Conservation (phyloP, 2,113 vertebrate species). For the Prochilodus magdalenae region DNA sequence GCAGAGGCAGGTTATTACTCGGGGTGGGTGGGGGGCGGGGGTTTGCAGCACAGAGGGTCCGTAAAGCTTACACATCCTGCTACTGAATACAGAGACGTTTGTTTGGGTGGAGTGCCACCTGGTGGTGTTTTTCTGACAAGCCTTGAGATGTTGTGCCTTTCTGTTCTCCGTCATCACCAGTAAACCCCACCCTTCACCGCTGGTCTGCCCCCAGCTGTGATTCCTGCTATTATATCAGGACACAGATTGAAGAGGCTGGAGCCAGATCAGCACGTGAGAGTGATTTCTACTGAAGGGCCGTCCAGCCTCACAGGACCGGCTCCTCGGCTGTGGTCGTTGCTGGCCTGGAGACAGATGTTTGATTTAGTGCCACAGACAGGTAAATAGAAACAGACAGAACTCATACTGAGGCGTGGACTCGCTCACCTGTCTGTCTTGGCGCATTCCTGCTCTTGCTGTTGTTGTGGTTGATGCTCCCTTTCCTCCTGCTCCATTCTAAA, state of each 20-base stretch:
- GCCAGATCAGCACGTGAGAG: conserved; percentile 22
- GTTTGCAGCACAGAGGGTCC: conserved; percentile 19
- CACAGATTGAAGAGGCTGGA: not conserved
- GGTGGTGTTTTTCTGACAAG: conserved; percentile 14
- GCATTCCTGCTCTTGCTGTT: conserved; percentile 62
- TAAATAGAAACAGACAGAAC: no score
- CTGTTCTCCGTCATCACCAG: not conserved
- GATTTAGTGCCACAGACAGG: not conserved
- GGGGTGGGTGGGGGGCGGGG: no score
- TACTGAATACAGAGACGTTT: conserved; percentile 21
- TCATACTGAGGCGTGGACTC: not conserved
- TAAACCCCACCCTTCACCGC: not conserved
- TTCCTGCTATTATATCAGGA: not conserved
- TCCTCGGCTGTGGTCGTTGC: conserved; percentile 28
- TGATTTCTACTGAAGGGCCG: not conserved
- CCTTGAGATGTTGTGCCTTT: conserved; percentile 9
- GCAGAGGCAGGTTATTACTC: not conserved
- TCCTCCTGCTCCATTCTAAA: conserved; percentile 78
- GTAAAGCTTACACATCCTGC: conserved; percentile 14
- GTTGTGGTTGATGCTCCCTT: conserved; percentile 64
- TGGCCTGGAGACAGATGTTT: conserved; percentile 29
- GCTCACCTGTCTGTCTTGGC: conserved; percentile 71
- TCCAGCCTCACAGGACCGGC: conserved; percentile 32
- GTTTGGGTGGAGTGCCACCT: conserved; percentile 14
- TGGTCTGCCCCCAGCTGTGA: conserved; percentile 25